Evolutionary conservation across 2,797 vertebrate species (phyloP).

Genomic region (Pseudomugil tenellus): DNA sequence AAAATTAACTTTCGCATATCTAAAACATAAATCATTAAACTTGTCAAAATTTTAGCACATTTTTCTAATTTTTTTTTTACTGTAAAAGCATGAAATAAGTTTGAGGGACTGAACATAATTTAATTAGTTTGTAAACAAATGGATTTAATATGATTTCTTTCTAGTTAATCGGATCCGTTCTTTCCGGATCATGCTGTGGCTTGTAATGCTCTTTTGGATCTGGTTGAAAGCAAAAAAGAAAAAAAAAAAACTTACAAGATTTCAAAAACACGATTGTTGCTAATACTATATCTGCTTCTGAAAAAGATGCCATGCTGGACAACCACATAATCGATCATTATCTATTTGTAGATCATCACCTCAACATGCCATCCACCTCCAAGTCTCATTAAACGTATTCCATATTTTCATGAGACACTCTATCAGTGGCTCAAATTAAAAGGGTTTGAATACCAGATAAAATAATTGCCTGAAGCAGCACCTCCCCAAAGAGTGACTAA

Average conservation of each 20-base stretch:
- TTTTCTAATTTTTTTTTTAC: background rate
- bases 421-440: slow-evolving; percentile 54
- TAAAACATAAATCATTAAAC: background rate
- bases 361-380: slow-evolving; percentile 35
- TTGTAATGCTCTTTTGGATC: slow-evolving; percentile 41
- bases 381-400: slow-evolving; percentile 57
- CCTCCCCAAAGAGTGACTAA: slow-evolving; percentile 44
- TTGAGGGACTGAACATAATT: background rate
- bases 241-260: no score
- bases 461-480: slow-evolving; percentile 37
- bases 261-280: slow-evolving; percentile 53
- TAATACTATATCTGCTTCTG: slow-evolving; percentile 37
- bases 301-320: slow-evolving; percentile 51
- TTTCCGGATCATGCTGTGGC: slow-evolving; percentile 33
- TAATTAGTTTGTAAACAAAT: background rate
- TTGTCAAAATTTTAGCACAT: background rate
- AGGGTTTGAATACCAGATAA: slow-evolving; percentile 43
- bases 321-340: slow-evolving; percentile 30
- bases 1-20: no score
- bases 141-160: background rate
- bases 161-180: slow-evolving; percentile 10
- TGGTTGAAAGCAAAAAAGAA: slow-evolving; percentile 37
- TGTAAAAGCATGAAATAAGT: background rate
- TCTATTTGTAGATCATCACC: slow-evolving; percentile 45
- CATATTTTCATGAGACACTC: slow-evolving; percentile 50